Conservation (phyloP, 2,113 vertebrate genomes). For the Apodemus sylvaticus region DNA sequence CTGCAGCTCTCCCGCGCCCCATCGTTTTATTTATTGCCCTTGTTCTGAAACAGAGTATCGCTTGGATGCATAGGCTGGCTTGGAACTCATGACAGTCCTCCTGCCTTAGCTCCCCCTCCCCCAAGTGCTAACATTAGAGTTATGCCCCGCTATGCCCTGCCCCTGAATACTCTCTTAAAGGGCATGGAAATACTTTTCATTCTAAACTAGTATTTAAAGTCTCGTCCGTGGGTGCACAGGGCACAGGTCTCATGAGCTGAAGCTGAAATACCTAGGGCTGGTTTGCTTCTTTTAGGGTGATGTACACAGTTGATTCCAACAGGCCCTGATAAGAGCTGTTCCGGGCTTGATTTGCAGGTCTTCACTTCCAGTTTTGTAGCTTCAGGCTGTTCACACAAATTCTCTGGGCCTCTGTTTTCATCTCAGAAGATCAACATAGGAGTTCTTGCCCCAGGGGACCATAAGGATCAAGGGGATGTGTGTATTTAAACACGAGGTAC, state of each 20-base stretch:
- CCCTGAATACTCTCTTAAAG: background rate
- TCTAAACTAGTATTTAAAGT: background rate
- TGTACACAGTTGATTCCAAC: rapidly evolving
- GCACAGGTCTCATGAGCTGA: background rate
- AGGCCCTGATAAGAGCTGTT: rapidly evolving
- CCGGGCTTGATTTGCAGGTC: background rate
- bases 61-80: background rate
- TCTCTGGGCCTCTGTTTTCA: background rate
- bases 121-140: background rate
- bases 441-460: rapidly evolving
- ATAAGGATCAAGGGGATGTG: rapidly evolving
- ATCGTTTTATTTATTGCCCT: background rate
- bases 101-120: too few species aligned
- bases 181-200: background rate
- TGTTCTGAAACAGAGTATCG: background rate
- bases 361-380: background rate
- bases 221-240: background rate
- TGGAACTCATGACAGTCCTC: background rate
- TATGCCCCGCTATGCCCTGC: background rate
- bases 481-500: rapidly evolving
- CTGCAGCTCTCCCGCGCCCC: rapidly evolving
- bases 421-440: background rate
- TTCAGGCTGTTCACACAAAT: background rate
- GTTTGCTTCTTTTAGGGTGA: background rate
- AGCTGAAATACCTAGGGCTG: rapidly evolving